phyloP scores from a whole-genome alignment of 2,888 invertebrate species.

The Apotomis capreana region DNA sequence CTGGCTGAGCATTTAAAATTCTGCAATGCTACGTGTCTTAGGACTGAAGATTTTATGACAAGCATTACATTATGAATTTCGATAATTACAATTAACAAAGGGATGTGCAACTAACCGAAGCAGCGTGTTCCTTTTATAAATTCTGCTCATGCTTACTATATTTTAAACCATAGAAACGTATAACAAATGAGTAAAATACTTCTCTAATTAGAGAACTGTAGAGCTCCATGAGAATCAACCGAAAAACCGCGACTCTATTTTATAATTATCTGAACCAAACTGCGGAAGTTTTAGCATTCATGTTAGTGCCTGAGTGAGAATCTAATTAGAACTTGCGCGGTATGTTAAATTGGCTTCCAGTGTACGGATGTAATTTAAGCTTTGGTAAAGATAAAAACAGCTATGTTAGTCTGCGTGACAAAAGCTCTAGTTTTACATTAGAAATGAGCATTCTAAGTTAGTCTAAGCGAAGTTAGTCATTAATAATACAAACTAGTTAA shows the following conservation, averaged over 20 bases:
- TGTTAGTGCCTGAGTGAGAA: constrained; percentile 38
- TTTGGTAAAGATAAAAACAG: constrained; percentile 24
- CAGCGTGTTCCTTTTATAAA: too few relatives aligned
- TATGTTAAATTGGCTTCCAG: constrained; percentile 41
- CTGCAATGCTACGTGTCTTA: too few relatives aligned
- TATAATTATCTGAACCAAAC: constrained; percentile 34
- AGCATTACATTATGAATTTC: too few relatives aligned
- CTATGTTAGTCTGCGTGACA: background rate
- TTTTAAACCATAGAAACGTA: background rate
- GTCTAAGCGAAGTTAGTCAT: too few relatives aligned
- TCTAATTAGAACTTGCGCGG: constrained; percentile 42
- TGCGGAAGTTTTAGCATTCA: constrained; percentile 38
- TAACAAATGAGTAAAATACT: background rate
- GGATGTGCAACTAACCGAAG: too few relatives aligned
- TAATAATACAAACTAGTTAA: too few relatives aligned
- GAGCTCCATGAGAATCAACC: background rate
- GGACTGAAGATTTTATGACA: too few relatives aligned
- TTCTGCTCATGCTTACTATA: too few relatives aligned
- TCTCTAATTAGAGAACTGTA: background rate
- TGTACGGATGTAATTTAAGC: constrained; percentile 41
- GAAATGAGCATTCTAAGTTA: too few relatives aligned
- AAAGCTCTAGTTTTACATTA: background rate
- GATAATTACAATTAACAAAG: too few relatives aligned
- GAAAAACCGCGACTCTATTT: constrained; percentile 33
- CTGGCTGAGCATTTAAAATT: too few relatives aligned